These are phyloP conservation scores for Archips xylosteana DNA, from an alignment of 2,888 invertebrate genomes.

Conservation along the genomic window DNA sequence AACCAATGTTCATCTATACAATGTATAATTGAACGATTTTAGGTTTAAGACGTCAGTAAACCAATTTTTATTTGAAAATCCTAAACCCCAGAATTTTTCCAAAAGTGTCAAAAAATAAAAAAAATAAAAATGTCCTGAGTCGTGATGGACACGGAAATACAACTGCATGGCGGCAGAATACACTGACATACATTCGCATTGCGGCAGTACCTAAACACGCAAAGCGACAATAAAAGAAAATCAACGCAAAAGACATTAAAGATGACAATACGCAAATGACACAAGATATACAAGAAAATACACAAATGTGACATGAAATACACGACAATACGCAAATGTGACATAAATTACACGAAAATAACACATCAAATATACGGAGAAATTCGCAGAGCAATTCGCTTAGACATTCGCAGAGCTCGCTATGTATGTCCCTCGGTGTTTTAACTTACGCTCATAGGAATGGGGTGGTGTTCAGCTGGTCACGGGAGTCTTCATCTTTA, in stretches of 20 bases:
- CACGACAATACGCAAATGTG: not conserved
- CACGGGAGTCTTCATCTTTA: not conserved
- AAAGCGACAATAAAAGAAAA: not conserved
- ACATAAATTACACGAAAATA: not conserved
- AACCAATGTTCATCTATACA: too few relatives aligned
- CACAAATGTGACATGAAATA: not conserved
- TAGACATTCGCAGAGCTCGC: not conserved
- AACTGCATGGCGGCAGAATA: constrained; percentile 6
- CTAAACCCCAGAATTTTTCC: not conserved
- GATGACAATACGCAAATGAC: not conserved
- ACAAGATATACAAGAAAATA: not conserved
- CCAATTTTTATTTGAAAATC: too few relatives aligned
- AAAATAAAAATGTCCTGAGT: not conserved
- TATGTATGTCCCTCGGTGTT: not conserved
- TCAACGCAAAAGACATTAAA: not conserved
- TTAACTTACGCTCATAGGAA: constrained; percentile 4
- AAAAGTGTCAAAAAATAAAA: not conserved
- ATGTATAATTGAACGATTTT: too few relatives aligned
- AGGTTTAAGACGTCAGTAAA: too few relatives aligned
- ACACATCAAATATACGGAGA: not conserved
- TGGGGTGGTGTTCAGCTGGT: not conserved
- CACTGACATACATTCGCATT: not conserved
- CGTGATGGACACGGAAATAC: not conserved
- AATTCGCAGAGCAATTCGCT: constrained; percentile 2
- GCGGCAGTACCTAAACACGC: not conserved